Evolutionary conservation across 2,113 vertebrate genomes (phyloP).

Genomic region (Excalfactoria chinensis): DNA sequence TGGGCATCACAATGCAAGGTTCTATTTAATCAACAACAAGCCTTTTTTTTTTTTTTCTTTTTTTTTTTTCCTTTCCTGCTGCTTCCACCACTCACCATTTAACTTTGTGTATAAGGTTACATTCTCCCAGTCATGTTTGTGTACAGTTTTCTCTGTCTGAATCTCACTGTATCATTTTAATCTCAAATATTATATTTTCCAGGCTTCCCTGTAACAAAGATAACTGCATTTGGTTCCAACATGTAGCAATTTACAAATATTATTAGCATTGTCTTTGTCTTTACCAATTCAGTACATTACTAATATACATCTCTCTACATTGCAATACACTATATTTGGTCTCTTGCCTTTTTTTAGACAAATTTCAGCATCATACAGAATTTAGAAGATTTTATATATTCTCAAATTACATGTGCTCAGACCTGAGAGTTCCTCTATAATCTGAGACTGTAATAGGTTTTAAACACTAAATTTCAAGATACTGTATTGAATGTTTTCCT

Average conservation of each 20-base stretch:
- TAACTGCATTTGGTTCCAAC: not conserved
- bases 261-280: not conserved
- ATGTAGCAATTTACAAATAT: not conserved
- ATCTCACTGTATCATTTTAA: not conserved
- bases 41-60: not conserved
- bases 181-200: not conserved
- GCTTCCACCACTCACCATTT: not conserved
- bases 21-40: not conserved
- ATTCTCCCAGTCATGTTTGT: not conserved
- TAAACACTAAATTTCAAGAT: not conserved
- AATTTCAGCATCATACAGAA: not conserved
- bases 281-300: not conserved
- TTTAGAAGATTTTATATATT: not conserved
- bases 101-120: not conserved
- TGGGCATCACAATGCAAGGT: not conserved
- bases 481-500: not conserved
- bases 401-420: not conserved
- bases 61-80: not conserved
- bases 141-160: not conserved
- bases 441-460: not conserved
- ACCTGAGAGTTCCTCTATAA: not conserved
- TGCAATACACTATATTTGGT: not conserved
- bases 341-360: not conserved
- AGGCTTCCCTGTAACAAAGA: not conserved
- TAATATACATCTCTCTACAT: not conserved